A percentile compares a stretch with the other conserved stretches of the same genome.
phyloP scores from a whole-genome alignment of 1,140 invertebrate genomes.

The Papilio machaon region DNA sequence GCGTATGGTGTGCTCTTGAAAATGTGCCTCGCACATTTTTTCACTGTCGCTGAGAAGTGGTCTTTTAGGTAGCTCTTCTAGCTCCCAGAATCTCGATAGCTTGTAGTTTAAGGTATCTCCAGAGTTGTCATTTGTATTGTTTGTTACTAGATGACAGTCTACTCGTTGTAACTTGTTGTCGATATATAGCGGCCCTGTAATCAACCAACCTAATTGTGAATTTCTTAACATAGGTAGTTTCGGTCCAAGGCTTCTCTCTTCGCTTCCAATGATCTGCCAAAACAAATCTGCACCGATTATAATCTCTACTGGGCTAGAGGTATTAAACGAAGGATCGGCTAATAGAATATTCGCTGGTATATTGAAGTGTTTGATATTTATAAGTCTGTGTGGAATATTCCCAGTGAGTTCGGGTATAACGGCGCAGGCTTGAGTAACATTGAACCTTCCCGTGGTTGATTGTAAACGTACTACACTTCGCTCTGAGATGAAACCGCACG shows the following conservation, averaged over 20 bases:
- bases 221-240: background rate
- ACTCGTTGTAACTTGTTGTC: too few relatives aligned
- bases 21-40: conserved; percentile 21
- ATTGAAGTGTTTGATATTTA: background rate
- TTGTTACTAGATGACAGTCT: too few relatives aligned
- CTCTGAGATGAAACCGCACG: background rate
- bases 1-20: conserved; percentile 11
- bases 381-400: background rate
- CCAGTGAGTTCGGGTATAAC: background rate
- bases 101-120: background rate
- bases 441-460: background rate
- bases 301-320: background rate
- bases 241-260: background rate
- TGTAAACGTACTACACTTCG: background rate
- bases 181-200: background rate
- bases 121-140: too few relatives aligned
- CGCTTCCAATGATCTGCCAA: background rate
- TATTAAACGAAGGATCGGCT: background rate
- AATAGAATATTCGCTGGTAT: background rate
- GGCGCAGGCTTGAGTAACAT: background rate
- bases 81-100: conserved; percentile 20
- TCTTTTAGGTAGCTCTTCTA: conserved; percentile 13
- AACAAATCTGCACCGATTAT: conserved; percentile 9
- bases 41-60: conserved; percentile 23
- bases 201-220: conserved; percentile 23